Conservation (phyloP, 2,113 vertebrate species). For the Lagopus leucura region DNA sequence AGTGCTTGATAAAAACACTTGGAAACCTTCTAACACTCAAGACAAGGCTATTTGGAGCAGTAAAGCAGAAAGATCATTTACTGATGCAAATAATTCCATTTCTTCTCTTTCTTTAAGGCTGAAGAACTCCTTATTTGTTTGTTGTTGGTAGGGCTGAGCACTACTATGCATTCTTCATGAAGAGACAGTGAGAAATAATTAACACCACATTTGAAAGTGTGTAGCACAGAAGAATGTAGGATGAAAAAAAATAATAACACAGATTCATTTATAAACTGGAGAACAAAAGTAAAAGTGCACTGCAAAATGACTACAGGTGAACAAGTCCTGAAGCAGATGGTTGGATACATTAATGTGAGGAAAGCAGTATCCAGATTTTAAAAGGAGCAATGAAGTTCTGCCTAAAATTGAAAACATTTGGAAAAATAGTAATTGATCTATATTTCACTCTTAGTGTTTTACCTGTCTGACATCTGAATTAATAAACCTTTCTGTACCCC, state of each 20-base stretch:
- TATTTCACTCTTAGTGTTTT: neutral
- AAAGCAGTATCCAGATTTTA: neutral
- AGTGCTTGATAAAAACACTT: neutral
- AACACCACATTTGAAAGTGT: neutral
- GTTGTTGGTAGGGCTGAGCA: neutral
- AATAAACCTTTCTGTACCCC: neutral
- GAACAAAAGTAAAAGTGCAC: neutral
- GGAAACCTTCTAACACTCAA: neutral
- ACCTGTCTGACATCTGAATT: neutral
- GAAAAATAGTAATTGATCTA: neutral
- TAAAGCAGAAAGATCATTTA: neutral
- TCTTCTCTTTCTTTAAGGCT: neutral
- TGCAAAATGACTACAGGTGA: neutral
- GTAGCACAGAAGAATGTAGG: neutral
- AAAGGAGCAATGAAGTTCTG: neutral
- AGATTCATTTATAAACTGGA: neutral
- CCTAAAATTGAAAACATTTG: neutral
- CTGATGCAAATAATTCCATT: neutral
- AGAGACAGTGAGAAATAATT: neutral
- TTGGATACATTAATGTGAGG: neutral
- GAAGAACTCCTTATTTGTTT: neutral
- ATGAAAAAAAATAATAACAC: neutral
- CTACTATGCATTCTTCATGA: neutral
- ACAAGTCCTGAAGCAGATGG: neutral
- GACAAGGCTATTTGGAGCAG: neutral